Conservation (phyloP, 1,140 invertebrate genomes). For the Drosophila pandora region DNA sequence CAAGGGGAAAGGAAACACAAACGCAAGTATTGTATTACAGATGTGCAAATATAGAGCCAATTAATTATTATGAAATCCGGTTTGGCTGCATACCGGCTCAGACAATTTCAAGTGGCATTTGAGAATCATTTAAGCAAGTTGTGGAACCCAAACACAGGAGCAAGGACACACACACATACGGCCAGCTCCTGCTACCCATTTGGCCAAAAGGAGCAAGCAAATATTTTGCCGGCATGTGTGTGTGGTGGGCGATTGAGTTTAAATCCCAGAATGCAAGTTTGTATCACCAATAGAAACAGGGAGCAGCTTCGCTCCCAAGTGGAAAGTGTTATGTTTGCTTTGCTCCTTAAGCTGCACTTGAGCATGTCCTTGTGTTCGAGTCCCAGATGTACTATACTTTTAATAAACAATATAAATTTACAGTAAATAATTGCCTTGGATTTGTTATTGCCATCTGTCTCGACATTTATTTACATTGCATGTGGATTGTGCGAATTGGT, state of each 20-base stretch:
- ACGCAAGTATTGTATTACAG: slow-evolving; percentile 47
- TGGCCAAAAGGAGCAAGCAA: slow-evolving; percentile 5
- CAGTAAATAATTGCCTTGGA: slow-evolving; percentile 75
- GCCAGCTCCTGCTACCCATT: not conserved
- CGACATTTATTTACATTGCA: slow-evolving; percentile 39
- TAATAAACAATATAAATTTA: slow-evolving; percentile 80
- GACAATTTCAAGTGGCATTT: slow-evolving; percentile 54
- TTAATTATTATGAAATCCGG: slow-evolving; percentile 72
- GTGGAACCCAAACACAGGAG: slow-evolving; percentile 3
- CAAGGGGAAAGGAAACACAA: not conserved
- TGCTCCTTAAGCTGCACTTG: slow-evolving; percentile 64
- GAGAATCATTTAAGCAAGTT: slow-evolving; percentile 61
- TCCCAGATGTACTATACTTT: slow-evolving; percentile 67
- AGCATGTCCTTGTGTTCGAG: slow-evolving; percentile 13
- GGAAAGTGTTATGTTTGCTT: slow-evolving; percentile 72
- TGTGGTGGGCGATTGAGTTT: slow-evolving; percentile 2
- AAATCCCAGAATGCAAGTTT: slow-evolving; percentile 39
- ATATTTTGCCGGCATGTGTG: slow-evolving; percentile 24
- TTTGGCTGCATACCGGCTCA: slow-evolving; percentile 36
- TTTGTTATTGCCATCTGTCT: slow-evolving; percentile 45
- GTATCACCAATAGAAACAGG: slow-evolving; percentile 15
- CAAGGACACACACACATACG: slow-evolving; percentile 6
- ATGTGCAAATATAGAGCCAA: slow-evolving; percentile 70
- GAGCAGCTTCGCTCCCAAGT: slow-evolving; percentile 33
- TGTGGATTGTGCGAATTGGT: slow-evolving; percentile 4